Base-by-base conservation (phyloP, 2,888 invertebrate species). In the Byasa hedistus region DNA sequence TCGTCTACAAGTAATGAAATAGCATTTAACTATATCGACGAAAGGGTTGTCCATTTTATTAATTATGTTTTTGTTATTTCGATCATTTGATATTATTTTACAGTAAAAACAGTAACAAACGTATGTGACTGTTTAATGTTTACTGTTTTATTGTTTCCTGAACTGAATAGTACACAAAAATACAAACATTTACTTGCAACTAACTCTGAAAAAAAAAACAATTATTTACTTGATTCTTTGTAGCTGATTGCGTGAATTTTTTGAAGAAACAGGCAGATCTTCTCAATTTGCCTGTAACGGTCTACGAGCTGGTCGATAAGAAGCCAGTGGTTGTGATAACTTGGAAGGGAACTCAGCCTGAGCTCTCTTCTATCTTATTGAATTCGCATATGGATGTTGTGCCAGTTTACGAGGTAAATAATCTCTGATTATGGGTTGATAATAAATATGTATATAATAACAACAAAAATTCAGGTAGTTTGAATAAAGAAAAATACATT, bases 361-460 rank as follows among this genome's bases (percentile, higher is more conserved):
- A 92, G 0, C 84, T 96, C 58, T 94, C 95, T 0, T 85, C 96
- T 0, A 92, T 99, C 68, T 83, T 98, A 64, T 92, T 99, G 10
- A 98, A 98, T 82, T 98, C 98, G 0, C 98, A 99, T 81, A 98
- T 97, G 93, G 98, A 99, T 85, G 98, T 99, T 0, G 98, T 99
- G 0, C 98, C 98, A 5, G 98, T 98, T 0, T 97, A 95, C 83
- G 93, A 94, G 74, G 96, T 96, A 87, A 86, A 84, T 51, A 22
- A 21, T 0, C 21, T 62, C n/a, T n/a, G 4, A 48, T 48, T 7
- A 4, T 39, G 1, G 2, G 5, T 17, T 23, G 23, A 4, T 22
- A 54, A 55, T 55, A 24, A 23, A 17, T 24, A 17, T 15, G 5
- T 24, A 55, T 10, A 17, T 15, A 5, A n/a, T n/a, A n/a, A n/a